Evolutionary conservation across 2,888 invertebrate genomes (phyloP), one percentile per base, ranked within the genome.

Genomic region (Amblyteles armatorius): DNA sequence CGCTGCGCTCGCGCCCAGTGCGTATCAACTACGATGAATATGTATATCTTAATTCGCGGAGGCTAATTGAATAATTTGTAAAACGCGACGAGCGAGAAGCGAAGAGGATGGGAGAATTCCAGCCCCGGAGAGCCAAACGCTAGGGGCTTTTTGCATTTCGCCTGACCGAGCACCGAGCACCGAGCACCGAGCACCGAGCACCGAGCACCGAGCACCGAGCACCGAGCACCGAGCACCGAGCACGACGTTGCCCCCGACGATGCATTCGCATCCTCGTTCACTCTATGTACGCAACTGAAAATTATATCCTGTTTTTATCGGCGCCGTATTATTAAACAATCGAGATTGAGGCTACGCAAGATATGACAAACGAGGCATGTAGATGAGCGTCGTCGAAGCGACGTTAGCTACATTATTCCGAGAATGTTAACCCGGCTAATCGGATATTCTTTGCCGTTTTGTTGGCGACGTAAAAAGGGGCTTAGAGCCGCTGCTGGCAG

Each of bases 21-120:
- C 89, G 90, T 92, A 92, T 93, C 93, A 91, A 89, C 88, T 88
- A 88, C 92, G 92, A 93, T 93, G 93, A 93, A 93, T 93, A 94
- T 93, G 93, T 93, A 94, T 94, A 93, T 93, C 92, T 94, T 93
- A 94, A 93, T 94, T 93, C 93, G 93, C 93, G 91, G 91, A 83
- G 93, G 93, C 93, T 94, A 94, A 94, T 94, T 93, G 94, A 94
- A 94, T 94, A 94, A 94, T 94, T 94, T 94, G 94, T 94, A 93
- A 94, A 94, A 92, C 93, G 93, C 90, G 89, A 83, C 86, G 89
- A 87, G 89, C 65, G 72, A 85, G 52, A 50, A 67, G 76, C 60
- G 26, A 77, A 72, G 73, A 71, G 78, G 72, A 68, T 86, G 87
- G 86, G 86, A 72, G 40, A 33, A 85, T 86, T 86, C 86, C 84